Conservation (phyloP, 2,888 invertebrate species). For the Octodonta nipae region DNA sequence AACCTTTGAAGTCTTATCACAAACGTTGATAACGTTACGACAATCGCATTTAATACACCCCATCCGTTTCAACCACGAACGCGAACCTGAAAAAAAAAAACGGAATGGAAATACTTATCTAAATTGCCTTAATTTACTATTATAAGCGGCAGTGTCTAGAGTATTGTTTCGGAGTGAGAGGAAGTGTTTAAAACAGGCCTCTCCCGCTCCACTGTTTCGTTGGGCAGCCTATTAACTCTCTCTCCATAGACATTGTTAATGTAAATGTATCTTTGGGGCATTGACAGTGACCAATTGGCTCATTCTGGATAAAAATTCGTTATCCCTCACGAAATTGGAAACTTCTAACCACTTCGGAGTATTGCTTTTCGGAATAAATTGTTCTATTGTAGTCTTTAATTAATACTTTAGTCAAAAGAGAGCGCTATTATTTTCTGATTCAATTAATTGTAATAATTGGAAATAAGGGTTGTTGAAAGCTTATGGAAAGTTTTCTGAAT, state of each 20-base stretch:
- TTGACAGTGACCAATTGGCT: constrained; percentile 32
- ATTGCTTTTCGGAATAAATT: constrained; percentile 20
- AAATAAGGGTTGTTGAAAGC: too few relatives aligned
- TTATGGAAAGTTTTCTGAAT: too few relatives aligned
- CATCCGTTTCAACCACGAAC: too few relatives aligned
- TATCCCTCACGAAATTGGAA: constrained; percentile 30
- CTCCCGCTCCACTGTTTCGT: constrained; percentile 16
- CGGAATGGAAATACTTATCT: constrained; percentile 14
- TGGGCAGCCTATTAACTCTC: constrained; percentile 26
- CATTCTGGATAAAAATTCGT: constrained; percentile 30
- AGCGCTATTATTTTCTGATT: constrained; percentile 24
- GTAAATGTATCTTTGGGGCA: constrained; percentile 32
- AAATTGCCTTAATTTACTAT: constrained; percentile 19
- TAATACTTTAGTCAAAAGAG: constrained; percentile 23
- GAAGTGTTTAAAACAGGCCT: constrained; percentile 14
- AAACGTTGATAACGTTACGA: too few relatives aligned
- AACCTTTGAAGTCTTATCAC: too few relatives aligned
- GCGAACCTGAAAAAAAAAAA: too few relatives aligned
- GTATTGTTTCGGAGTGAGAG: constrained; percentile 18
- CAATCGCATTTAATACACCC: too few relatives aligned
- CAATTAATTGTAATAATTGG: constrained; percentile 21
- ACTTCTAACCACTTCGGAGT: constrained; percentile 25
- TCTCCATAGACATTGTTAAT: constrained; percentile 31
- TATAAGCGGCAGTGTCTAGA: constrained; percentile 16
- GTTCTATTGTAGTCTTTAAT: constrained; percentile 27